phyloP scores from a whole-genome alignment of 1,140 invertebrate genomes.

The Microplitis mediator region DNA sequence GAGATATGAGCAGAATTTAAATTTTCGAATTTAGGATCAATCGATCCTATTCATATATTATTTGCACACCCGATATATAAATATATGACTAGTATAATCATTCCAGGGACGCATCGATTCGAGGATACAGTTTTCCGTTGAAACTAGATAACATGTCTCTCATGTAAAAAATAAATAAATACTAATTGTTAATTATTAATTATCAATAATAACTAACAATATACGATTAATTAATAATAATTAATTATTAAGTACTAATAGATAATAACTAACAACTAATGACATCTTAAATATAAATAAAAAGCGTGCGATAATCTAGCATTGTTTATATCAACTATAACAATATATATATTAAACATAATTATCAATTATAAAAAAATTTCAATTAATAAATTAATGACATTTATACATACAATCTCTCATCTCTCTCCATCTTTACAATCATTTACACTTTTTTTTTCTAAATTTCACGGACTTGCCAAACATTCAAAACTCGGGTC shows the following conservation, averaged over 20 bases:
- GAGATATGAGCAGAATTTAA: too few species aligned
- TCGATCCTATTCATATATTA: too few species aligned
- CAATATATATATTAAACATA: too few species aligned
- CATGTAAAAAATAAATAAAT: not conserved
- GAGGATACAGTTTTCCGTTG: constrained; percentile 24
- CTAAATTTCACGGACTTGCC: constrained; percentile 22
- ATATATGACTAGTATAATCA: not conserved
- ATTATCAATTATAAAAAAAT: too few species aligned
- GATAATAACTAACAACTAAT: too few species aligned
- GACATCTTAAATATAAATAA: too few species aligned
- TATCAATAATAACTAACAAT: not conserved
- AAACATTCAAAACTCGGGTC: not conserved
- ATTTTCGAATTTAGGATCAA: not conserved
- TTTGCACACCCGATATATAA: too few species aligned
- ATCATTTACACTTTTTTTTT: constrained; percentile 19
- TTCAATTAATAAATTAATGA: not conserved
- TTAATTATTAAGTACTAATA: too few species aligned
- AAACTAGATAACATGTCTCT: constrained; percentile 13
- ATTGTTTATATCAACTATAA: too few species aligned
- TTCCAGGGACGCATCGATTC: constrained; percentile 13
- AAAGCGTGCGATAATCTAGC: too few species aligned
- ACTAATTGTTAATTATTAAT: not conserved
- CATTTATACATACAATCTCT: not conserved
- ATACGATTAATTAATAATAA: not conserved
- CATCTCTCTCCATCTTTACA: too few species aligned